Evolutionary conservation across 2,797 vertebrate genomes (phyloP), one percentile per base, ranked within the genome.

Genomic region (Malurus splendens): DNA sequence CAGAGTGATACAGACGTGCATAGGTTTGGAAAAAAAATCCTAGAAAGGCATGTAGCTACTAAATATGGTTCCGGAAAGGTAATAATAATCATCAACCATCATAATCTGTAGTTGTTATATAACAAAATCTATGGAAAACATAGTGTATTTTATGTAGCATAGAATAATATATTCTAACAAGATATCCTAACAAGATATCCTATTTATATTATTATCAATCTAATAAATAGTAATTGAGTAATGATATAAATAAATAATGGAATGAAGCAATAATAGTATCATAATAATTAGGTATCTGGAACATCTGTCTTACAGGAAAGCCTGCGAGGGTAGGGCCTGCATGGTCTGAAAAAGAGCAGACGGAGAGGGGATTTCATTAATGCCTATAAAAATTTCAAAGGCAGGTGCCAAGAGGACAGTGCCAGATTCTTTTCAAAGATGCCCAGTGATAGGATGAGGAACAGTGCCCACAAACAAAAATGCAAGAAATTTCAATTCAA

Each of bases 301-400:
- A 24, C 36, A 36, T 25, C 17, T 56, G 2, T 7, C 11, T 64
- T 48, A 48, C 5, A 56, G n/a, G n/a, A 82, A 47, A 64, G 44
- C 15, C 18, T 42, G 9, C 3, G 1, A 41, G 11, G 42, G 28
- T 0, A 0, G 14, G 47, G 20, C 17, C 5, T 55, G 10, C 28
- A 44, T 32, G 59, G 27, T 38, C 18, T 38, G 14, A 16, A 56
- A 32, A 44, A 44, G 19, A 32, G 47, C 39, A 52, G 39, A 19
- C 19, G 47, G 19, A 41, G 18, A 45, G 5, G 7, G 30, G 13
- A 55, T 41, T 45, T 62, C 45, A 47, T 41, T 19, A 20, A 14
- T 33, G 7, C 19, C 20, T 48, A 9, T 25, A 41, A 41, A 20
- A 48, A 27, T 55, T 25, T 55, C 42, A 55, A 64, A 64, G 28